Conservation (phyloP, 1,140 invertebrate genomes). For the Solen grandis region DNA sequence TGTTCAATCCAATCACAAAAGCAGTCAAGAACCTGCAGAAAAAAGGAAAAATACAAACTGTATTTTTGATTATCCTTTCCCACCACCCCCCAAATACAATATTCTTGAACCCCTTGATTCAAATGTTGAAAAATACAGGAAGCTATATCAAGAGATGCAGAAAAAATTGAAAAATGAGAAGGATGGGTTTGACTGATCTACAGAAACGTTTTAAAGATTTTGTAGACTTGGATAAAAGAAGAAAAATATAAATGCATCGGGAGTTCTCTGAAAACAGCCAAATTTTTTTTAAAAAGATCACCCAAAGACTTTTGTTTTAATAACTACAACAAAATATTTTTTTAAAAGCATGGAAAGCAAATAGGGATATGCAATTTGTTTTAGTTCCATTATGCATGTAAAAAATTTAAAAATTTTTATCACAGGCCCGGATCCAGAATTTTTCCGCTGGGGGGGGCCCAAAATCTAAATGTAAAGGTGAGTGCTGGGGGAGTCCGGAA, state of each 20-base stretch:
- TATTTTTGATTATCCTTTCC: slow-evolving; percentile 61
- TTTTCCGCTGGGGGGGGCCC: no score
- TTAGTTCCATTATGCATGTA: no score
- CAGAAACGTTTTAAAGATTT: slow-evolving; percentile 21
- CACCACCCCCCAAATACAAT: slow-evolving; percentile 54
- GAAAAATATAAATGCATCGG: slow-evolving; percentile 53
- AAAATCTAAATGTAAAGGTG: no score
- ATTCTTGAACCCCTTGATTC: slow-evolving; percentile 55
- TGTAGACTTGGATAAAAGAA: slow-evolving; percentile 20
- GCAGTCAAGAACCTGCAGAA: slow-evolving; percentile 62
- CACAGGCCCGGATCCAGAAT: no score
- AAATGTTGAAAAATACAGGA: slow-evolving; percentile 38
- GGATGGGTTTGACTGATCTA: slow-evolving; percentile 32
- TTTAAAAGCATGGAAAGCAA: no score
- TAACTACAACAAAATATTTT: slow-evolving; percentile 35
- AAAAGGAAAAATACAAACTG: slow-evolving; percentile 44
- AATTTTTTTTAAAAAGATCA: slow-evolving; percentile 49
- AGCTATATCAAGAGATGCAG: slow-evolving; percentile 18
- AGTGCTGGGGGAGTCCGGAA: no score
- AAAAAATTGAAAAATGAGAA: slow-evolving; percentile 36
- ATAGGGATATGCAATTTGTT: no score
- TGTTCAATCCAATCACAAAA: slow-evolving; percentile 60
- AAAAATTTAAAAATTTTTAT: no score
- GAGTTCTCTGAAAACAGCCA: slow-evolving; percentile 36
- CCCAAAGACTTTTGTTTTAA: slow-evolving; percentile 24